Conservation (phyloP, 2,797 vertebrate species). For the Monodelphis domestica region DNA sequence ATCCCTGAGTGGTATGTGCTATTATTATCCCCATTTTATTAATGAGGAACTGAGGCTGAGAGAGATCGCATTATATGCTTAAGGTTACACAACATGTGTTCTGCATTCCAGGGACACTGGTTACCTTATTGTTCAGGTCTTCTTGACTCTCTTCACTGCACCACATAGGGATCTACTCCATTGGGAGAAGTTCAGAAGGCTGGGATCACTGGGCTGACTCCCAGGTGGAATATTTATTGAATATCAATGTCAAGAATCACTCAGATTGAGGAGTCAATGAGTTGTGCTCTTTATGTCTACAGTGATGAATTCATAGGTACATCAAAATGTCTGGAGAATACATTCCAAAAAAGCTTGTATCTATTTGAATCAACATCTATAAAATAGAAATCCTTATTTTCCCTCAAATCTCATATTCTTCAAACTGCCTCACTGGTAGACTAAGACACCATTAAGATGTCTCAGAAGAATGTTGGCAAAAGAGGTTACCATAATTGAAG, state of each 20-base stretch:
- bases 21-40: neutral
- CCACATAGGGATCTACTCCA: neutral
- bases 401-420: neutral
- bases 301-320: neutral
- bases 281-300: neutral
- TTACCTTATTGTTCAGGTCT: too few species aligned
- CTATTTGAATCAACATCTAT: neutral
- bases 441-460: slow-evolving; percentile 34
- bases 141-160: neutral
- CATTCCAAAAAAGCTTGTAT: neutral
- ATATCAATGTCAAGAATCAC: neutral
- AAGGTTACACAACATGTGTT: too few species aligned
- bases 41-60: neutral
- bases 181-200: neutral
- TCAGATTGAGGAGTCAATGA: neutral
- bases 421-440: neutral
- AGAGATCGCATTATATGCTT: neutral
- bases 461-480: slow-evolving; percentile 61
- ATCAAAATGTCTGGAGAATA: neutral
- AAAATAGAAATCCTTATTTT: neutral
- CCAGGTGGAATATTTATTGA: neutral
- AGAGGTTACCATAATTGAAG: neutral
- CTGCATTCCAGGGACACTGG: too few species aligned
- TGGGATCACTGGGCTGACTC: neutral
- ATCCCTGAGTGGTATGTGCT: neutral